Base-by-base conservation (phyloP, 2,113 vertebrate species). In the Peucedramus taeniatus region DNA sequence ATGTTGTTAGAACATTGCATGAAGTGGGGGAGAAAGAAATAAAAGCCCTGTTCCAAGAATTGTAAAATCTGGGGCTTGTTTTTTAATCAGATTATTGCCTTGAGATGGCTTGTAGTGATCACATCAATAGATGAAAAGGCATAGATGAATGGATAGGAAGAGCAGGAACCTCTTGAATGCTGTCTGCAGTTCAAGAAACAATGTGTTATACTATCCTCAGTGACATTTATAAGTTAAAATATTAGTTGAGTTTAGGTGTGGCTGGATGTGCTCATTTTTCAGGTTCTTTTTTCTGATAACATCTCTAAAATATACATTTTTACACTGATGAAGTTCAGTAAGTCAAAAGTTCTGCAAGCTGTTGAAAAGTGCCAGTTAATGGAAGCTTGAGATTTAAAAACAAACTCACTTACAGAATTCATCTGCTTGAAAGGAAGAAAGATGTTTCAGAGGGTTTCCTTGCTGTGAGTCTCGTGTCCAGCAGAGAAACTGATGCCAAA, bases 401-500 rank as follows among this genome's bases (percentile, higher is more conserved):
- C 6, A 31, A 11, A 18, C 63, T 69, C 2, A 44, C 37, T 59
- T 20, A 24, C 44, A 60, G 20, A 70, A 85, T 30, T 74, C 7
- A 15, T 27, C 13, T 28, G 5, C 21, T 60, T 37, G 61, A 51
- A 87, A 49, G 44, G 57, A 83, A 74, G 16, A 50, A 54, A 26
- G 0, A 0, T 5, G 14, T 50, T 94, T 79, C 27, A 30, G 33
- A 15, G 26, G 3, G 28, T 81, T 56, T 23, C 35, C 6, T 57
- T 68, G 31, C 49, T 56, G 4, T 47, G 59, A 50, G 21, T 12
- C 59, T 56, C 35, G 6, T 35, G 31, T 27, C 30, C 0, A 0
- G 45, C 15, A 60, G 47, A 35, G 28, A 45, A 51, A 59, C 9
- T 7, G 9, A 35, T 37, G 51, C 10, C 77, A 61, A 50, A 57